Percentiles rank a stretch among this genome's conserved stretches.
phyloP scores from a whole-genome alignment of 2,888 invertebrate species.

The Luperina testacea region DNA sequence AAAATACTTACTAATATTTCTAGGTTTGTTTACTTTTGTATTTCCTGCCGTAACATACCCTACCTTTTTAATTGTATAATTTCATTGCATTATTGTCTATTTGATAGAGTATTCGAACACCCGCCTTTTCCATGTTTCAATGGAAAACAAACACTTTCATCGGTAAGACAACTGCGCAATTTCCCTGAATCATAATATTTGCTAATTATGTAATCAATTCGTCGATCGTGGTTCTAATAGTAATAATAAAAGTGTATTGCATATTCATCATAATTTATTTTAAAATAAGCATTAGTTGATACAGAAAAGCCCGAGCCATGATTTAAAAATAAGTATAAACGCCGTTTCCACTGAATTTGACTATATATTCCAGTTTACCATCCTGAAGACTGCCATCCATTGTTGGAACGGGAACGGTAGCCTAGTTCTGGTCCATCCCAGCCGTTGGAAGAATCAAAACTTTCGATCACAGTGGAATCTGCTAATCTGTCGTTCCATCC shows the following conservation, averaged over 20 bases:
- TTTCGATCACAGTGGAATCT: constrained; percentile 41
- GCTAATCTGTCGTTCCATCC: constrained; percentile 42
- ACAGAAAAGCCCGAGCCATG: constrained; percentile 1
- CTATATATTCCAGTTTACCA: constrained; percentile 41
- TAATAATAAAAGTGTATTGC: neutral
- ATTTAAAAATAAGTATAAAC: neutral
- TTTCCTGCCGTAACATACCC: neutral
- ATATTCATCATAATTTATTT: constrained; percentile 26
- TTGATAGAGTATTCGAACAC: neutral
- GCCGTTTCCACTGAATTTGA: neutral
- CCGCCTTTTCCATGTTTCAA: constrained; percentile 62
- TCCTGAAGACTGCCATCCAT: constrained; percentile 62
- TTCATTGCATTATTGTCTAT: constrained; percentile 6
- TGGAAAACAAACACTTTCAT: constrained; percentile 49
- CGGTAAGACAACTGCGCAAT: constrained; percentile 31
- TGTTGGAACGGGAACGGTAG: constrained; percentile 28
- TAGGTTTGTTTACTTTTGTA: neutral
- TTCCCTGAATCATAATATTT: constrained; percentile 9
- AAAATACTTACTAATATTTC: neutral
- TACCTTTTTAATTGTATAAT: constrained; percentile 13
- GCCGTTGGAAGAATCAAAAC: constrained; percentile 26
- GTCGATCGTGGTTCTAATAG: neutral
- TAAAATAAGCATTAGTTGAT: neutral
- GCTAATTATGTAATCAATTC: neutral
- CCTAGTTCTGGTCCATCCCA: constrained; percentile 26